Evolutionary conservation across 2,113 vertebrate genomes (phyloP).

Genomic region (Lampris megalopsis): DNA sequence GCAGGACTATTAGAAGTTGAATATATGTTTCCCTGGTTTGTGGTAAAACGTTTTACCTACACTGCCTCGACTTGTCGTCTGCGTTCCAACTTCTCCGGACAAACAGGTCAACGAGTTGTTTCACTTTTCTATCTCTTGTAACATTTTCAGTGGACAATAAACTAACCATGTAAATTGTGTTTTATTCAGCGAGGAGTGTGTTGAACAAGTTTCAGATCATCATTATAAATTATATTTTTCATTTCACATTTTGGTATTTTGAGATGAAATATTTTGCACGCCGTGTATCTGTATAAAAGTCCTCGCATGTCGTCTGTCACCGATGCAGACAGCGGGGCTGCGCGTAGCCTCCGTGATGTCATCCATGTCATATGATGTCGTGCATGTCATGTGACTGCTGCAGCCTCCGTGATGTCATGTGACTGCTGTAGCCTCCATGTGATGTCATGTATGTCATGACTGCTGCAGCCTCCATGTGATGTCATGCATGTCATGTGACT

Average conservation of each 20-base stretch:
- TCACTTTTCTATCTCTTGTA: conserved; percentile 3
- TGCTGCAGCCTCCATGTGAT: too few relatives aligned
- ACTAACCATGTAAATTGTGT: conserved; percentile 5
- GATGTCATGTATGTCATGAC: too few relatives aligned
- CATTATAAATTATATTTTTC: conserved; percentile 45
- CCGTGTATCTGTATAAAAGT: too few relatives aligned
- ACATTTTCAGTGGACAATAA: conserved; percentile 4
- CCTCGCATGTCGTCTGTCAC: too few relatives aligned
- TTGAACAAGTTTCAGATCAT: conserved; percentile 6
- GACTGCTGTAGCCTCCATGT: too few relatives aligned
- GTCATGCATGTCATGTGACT: too few relatives aligned
- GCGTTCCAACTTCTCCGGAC: conserved; percentile 1
- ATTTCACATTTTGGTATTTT: conserved; percentile 20
- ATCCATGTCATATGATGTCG: too few relatives aligned
- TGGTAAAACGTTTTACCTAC: neutral
- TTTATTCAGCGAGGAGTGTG: neutral
- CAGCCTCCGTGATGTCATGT: too few relatives aligned
- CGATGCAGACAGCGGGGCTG: too few relatives aligned
- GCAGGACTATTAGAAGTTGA: neutral
- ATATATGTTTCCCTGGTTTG: neutral
- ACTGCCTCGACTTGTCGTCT: neutral
- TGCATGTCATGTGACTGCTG: too few relatives aligned
- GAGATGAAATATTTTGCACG: too few relatives aligned
- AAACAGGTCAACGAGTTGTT: neutral
- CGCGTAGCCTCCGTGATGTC: too few relatives aligned